Evolutionary conservation across 2,888 invertebrate species (phyloP), one percentile per base, ranked within the genome.

Genomic region (Poecilus cupreus): DNA sequence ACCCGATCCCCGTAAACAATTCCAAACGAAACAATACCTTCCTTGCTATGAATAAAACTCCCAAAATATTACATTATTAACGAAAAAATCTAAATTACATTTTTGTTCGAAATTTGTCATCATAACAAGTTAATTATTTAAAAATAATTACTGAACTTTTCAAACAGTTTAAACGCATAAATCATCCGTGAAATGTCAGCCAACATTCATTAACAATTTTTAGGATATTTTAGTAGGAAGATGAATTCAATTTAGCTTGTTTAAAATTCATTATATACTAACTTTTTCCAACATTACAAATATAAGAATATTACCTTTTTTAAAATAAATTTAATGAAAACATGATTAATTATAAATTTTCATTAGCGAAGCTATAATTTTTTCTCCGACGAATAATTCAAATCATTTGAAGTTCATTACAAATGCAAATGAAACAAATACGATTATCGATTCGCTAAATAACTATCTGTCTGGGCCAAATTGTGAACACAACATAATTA

Each of bases 81-180:
- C 8, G 32, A 32, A 32, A 32, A 32, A 32, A 32, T 32, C 32
- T 8, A 32, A 32, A 24, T n/a, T 60, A 11, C 24, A 26, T 60
- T 60, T 60, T 26, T 22, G 24, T 13, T 60, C 22, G 24, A 26
- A 60, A 60, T 60, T 60, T 60, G 60, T 60, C 60, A 60, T 32
- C 60, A 60, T 60, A 60, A 60, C 60, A 26, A 60, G 60, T 60
- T 60, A 60, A 60, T 60, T 60, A 60, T 60, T 60, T 60, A 60
- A 60, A 60, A 60, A 60, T 60, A 60, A 60, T 60, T 60, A 60
- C 24, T 8, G 26, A 60, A 60, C 5, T 24, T 60, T 22, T 60
- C 26, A 60, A 32, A 60, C 60, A 60, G 60, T 60, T 43, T 60
- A 60, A 60, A 60, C 60, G 26, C 60, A 60, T 60, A 60, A 60